Base-by-base conservation (phyloP, 2,113 vertebrate genomes). In the Andinoacara biseriatus region DNA sequence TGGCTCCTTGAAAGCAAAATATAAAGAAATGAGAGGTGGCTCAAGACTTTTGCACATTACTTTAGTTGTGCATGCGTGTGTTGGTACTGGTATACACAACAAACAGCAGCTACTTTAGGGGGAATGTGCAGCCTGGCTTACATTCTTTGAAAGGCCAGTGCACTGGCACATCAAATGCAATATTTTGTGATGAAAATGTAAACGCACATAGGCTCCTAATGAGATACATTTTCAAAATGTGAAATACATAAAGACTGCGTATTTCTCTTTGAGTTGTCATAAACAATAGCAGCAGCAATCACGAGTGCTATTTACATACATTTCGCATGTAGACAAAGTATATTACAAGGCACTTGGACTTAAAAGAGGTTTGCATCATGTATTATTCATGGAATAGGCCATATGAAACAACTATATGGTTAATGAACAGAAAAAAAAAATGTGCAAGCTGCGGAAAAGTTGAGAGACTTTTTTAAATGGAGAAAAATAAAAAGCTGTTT, bases 371-470 rank as follows among this genome's bases (percentile, higher is more conserved):
- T 81, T 58, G 43, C 75, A 60, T 63, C 18, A 82, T 87, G 22
- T 20, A 77, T 87, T 81, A 89, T 92, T 89, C 61, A 90, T 80
- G 22, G 26, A 33, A 58, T 17, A 65, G 24, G 46, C 11, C 10
- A 75, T 52, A 49, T 58, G 81, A 82, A 58, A 14, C 56, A 88
- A 49, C 52, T 17, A 13, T 24, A 74, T 13, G 24, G 22, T 43
- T 81, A 29, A 46, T 69, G 22, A 78, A 78, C 63, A 63, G 67
- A 33, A 46, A 56, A 61, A 74, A n/a, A 81, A 31, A 58, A 72
- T 76, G 61, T 56, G 57, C 22, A 24, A 20, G 13, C 52, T 74
- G 54, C 24, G 43, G 15, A 26, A 69, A 75, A 76, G 67, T 49
- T 1, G 58, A 26, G 14, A 49, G 35, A 60, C 22, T 74, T 69